Evolutionary conservation across 2,888 invertebrate genomes (phyloP).

Genomic region (Eumerus sabulonum): DNA sequence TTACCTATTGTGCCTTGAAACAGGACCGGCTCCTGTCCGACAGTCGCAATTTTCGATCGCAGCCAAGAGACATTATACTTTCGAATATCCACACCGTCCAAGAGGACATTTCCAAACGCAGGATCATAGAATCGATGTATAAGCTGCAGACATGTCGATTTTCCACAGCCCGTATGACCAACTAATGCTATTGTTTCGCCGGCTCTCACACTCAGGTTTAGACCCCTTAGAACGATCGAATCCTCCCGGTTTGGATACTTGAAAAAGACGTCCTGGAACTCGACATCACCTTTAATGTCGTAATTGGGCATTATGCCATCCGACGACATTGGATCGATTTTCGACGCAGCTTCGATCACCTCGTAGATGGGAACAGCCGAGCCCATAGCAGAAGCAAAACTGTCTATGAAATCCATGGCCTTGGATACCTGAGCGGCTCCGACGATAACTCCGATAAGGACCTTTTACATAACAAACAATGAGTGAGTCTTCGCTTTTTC

Average conservation of each 20-base stretch:
- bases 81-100: conserved; percentile 83
- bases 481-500: not conserved
- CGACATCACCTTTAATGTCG: conserved; percentile 82
- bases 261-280: conserved; percentile 85
- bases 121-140: conserved; percentile 85
- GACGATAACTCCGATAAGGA: conserved; percentile 86
- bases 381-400: conserved; percentile 85
- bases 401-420: conserved; percentile 86
- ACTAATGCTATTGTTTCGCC: conserved; percentile 87
- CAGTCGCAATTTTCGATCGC: conserved; percentile 88
- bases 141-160: conserved; percentile 89
- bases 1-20: conserved; percentile 86
- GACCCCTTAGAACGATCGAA: conserved; percentile 84
- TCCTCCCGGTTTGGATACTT: conserved; percentile 87
- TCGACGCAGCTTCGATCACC: conserved; percentile 86
- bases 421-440: conserved; percentile 87
- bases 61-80: conserved; percentile 86
- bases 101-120: conserved; percentile 79
- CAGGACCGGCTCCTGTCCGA: conserved; percentile 92
- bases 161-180: conserved; percentile 88
- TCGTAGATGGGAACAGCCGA: conserved; percentile 86
- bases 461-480: conserved; percentile 30
- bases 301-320: conserved; percentile 82
- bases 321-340: conserved; percentile 85
- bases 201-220: conserved; percentile 81